These are phyloP conservation scores for Laupala kohalensis DNA, from an alignment of 1,140 invertebrate genomes.

Conservation along the genomic window DNA sequence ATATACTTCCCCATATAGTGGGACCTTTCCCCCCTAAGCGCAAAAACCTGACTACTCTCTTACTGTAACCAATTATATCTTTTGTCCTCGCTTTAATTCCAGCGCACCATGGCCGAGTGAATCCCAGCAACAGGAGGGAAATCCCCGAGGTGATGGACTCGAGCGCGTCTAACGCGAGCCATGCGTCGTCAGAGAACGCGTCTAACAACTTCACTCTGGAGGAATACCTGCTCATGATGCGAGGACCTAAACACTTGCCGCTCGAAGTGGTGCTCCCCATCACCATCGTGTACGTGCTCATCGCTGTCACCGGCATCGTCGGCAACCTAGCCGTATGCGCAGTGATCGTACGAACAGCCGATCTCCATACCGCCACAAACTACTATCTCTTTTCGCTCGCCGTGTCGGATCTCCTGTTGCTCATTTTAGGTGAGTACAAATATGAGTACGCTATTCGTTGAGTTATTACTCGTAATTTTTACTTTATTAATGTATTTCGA, in stretches of 20 bases:
- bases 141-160: too few species aligned
- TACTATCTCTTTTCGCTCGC: conserved; percentile 80
- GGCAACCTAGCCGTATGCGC: conserved; percentile 77
- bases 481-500: too few species aligned
- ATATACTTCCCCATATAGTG: too few species aligned
- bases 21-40: too few species aligned
- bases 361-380: conserved; percentile 74
- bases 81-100: too few species aligned
- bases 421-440: conserved; percentile 44
- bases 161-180: background rate
- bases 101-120: too few species aligned
- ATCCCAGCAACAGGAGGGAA: too few species aligned
- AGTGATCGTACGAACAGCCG: conserved; percentile 66
- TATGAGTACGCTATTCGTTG: too few species aligned
- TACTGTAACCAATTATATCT: too few species aligned
- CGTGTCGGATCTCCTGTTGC: conserved; percentile 71
- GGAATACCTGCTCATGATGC: conserved; percentile 2
- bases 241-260: conserved; percentile 8
- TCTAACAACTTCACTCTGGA: background rate
- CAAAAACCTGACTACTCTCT: too few species aligned
- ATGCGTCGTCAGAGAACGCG: background rate
- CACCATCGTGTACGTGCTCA: conserved; percentile 56
- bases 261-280: conserved; percentile 41
- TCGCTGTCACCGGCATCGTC: conserved; percentile 66
- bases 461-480: too few species aligned